Base-by-base conservation (phyloP, 1,140 invertebrate species). In the Drosophila arizonae region DNA sequence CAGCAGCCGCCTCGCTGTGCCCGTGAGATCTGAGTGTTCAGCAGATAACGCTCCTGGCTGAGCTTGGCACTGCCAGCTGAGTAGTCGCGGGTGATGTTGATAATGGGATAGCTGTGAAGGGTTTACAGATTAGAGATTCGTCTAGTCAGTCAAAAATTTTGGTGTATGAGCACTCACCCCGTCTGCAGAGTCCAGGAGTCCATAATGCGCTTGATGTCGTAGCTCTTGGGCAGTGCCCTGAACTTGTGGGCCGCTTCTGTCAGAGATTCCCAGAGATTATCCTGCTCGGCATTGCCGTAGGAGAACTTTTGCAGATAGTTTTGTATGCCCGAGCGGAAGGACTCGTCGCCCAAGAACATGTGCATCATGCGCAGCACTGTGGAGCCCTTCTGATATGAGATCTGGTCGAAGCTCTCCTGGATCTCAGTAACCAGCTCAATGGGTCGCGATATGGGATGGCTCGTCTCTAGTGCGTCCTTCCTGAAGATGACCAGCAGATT, bases 301-400 rank as follows among this genome's bases (percentile, higher is more conserved):
- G 93, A 93, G 72, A 94, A 93, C 74, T 94, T 93, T 28, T 93
- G 92, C 17, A 96, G 89, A 90, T 96, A 96, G 55, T 94, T 94
- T 66, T 91, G 79, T 39, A 98, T 92, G 33, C 96, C 97, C 10
- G 93, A 89, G 17, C 94, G 93, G 90, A 95, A 97, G 3, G 95
- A 94, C 4, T 95, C 92, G 46, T 97, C 94, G 1, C 96, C 96
- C 4, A 98, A 92, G 92, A 98, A 97, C 87, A 95, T 93, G 65
- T 95, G 94, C 95, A 98, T 97, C 97, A 98, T 98, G 9, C 97
- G 93, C 51, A 98, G 95, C 11, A 98, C 93, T 6, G 93, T 94
- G 13, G 94, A 94, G 52, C 97, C 97, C 93, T 98, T 98, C 62
- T 93, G 94, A 90, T 98, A 98, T 0, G 96, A 97, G 79, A 98